Evolutionary conservation across 2,888 invertebrate genomes (phyloP), one percentile per base, ranked within the genome.

Genomic region (Holacanthella duospinosa): DNA sequence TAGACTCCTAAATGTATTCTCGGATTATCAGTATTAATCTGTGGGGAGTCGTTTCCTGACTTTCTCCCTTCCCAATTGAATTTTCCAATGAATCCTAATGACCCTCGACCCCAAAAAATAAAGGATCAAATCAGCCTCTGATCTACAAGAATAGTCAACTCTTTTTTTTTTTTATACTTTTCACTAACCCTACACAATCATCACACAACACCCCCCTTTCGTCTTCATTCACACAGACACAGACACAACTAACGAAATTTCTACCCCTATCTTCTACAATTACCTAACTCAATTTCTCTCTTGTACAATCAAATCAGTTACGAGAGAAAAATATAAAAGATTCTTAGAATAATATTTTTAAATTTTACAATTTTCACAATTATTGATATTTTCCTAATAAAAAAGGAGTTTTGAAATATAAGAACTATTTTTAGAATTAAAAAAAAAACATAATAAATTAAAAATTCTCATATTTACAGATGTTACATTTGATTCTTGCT

Each of bases 61-160:
- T 71, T 71, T 69, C 62, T 60, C 62, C 61, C 67, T 60, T 64
- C 56, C 59, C 70, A 72, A 72, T 72, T 72, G 69, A 72, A 72
- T 72, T 72, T 72, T 69, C 69, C 71, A 72, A 72, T 72, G 72
- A 72, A 72, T 72, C 70, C 71, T 72, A 72, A 72, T 72, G 69
- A 72, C 70, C 68, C 68, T 67, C 69, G 70, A 70, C 72, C 72
- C 71, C 70, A 71, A 48, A 9, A 71, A 71, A 70, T 68, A 68
- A 68, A 65, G 72, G 72, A 72, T 72, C 71, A 72, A 71, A 72
- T 72, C 71, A 72, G 69, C 69, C 68, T 68, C 68, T 48, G 9
- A 36, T 12, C 16, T 36, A 6, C 36, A 12, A 6, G 16, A 36
- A 12, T 36, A 6, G 9, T 16, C 6, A 36, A 36, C 36, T 36